Evolutionary conservation across 2,888 invertebrate genomes (phyloP).

Genomic region (Philopedon plagiatum): DNA sequence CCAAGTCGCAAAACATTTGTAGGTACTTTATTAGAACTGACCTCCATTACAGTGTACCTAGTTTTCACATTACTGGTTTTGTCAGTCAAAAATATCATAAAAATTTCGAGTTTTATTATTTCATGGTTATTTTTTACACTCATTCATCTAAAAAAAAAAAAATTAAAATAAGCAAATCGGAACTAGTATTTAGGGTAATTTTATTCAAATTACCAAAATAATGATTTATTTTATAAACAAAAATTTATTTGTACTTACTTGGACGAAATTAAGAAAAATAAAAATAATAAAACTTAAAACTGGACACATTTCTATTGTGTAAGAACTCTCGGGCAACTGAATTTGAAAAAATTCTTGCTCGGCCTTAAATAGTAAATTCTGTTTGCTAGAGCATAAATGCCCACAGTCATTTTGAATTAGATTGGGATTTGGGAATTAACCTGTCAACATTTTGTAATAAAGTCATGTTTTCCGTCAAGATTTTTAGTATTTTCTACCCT

Average conservation of each 20-base stretch:
- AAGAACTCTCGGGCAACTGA: slow-evolving; percentile 6
- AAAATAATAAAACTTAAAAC: slow-evolving; percentile 37
- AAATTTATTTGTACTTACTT: slow-evolving; percentile 57
- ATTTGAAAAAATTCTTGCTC: slow-evolving; percentile 13
- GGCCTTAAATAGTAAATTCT: slow-evolving; percentile 55
- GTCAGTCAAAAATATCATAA: no score
- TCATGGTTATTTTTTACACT: no score
- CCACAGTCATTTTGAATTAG: slow-evolving; percentile 64
- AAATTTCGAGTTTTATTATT: no score
- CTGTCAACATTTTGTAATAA: slow-evolving; percentile 46
- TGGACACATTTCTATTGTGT: slow-evolving; percentile 22
- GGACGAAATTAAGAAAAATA: slow-evolving; percentile 45
- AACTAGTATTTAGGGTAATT: no score
- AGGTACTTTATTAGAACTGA: no score
- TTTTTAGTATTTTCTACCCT: slow-evolving; percentile 13
- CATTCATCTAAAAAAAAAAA: no score
- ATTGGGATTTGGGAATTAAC: slow-evolving; percentile 64
- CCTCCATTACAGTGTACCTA: no score
- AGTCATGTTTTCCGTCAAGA: slow-evolving; percentile 29
- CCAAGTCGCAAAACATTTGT: no score
- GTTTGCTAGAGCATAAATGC: slow-evolving; percentile 64
- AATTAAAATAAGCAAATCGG: no score
- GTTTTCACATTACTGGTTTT: no score
- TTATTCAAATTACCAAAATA: no score
- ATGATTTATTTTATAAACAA: no score